Evolutionary conservation across 2,888 invertebrate species (phyloP).

Genomic region (Pedicia rivosa): DNA sequence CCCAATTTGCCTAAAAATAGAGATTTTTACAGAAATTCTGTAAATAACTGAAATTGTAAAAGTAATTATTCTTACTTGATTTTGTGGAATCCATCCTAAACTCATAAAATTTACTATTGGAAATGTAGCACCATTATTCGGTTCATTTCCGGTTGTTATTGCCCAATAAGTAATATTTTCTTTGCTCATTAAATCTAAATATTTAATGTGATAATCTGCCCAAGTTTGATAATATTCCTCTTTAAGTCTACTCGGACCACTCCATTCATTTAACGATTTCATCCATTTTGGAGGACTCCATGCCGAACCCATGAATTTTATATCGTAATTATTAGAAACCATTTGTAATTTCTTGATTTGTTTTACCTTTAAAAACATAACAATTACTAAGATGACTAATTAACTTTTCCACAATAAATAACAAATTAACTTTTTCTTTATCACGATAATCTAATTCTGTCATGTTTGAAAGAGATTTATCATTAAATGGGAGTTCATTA

Average conservation of each 20-base stretch:
- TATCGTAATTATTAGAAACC: conserved; percentile 18
- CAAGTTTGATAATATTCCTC: conserved; percentile 55
- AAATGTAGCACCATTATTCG: conserved; percentile 45
- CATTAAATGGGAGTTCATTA: conserved; percentile 42
- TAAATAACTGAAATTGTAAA: not conserved
- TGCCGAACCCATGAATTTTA: conserved; percentile 26
- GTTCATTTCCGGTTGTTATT: conserved; percentile 78
- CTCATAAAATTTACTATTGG: conserved; percentile 45
- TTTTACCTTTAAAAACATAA: conserved; percentile 11
- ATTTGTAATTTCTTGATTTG: conserved; percentile 22
- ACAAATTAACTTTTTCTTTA: conserved; percentile 13
- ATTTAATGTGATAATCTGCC: conserved; percentile 71
- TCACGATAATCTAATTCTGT: conserved; percentile 25
- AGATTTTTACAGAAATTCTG: not conserved
- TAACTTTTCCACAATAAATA: not conserved
- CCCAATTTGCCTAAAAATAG: conserved; percentile 45
- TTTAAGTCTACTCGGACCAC: conserved; percentile 38
- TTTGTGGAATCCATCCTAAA: conserved; percentile 55
- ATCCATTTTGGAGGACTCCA: conserved; percentile 58
- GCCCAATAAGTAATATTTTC: conserved; percentile 65
- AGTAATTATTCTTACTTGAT: conserved; percentile 35
- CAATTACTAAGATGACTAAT: not conserved
- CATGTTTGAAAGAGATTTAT: conserved; percentile 44
- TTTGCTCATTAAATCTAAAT: conserved; percentile 57
- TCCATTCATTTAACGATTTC: conserved; percentile 43